These are phyloP conservation scores for Polyommatus iphigenia DNA, from an alignment of 2,888 invertebrate species.

Conservation along the genomic window DNA sequence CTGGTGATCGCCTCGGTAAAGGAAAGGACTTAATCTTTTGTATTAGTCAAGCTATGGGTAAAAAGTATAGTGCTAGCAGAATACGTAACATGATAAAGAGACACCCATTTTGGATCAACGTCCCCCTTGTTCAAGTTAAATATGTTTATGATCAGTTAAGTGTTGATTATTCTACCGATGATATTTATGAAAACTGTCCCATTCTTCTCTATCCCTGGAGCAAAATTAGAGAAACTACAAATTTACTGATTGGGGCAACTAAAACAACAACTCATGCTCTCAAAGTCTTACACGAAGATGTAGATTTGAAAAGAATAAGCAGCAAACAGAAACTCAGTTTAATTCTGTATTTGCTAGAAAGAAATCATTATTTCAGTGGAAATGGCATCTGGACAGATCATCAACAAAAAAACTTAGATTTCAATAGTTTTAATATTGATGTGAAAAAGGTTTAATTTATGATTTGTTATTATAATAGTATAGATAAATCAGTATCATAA, in stretches of 20 bases:
- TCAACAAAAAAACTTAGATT: slow-evolving; percentile 49
- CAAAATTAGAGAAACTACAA: slow-evolving; percentile 57
- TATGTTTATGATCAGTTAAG: slow-evolving; percentile 61
- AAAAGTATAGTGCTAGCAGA: slow-evolving; percentile 50
- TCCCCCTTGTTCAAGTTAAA: slow-evolving; percentile 66
- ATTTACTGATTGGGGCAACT: slow-evolving; percentile 45
- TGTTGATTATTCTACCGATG: slow-evolving; percentile 53
- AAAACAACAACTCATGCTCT: slow-evolving; percentile 36
- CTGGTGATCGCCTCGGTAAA: slow-evolving; percentile 69
- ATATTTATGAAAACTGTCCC: slow-evolving; percentile 68
- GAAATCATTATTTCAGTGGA: slow-evolving; percentile 71
- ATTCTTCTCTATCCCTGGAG: slow-evolving; percentile 73
- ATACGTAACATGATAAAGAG: slow-evolving; percentile 57
- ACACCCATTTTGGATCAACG: slow-evolving; percentile 73
- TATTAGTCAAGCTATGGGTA: slow-evolving; percentile 58
- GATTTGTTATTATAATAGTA: neutral
- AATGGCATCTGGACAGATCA: slow-evolving; percentile 74
- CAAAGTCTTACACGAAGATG: slow-evolving; percentile 48
- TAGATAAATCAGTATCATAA: neutral
- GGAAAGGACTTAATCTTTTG: slow-evolving; percentile 70
- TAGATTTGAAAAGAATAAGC: slow-evolving; percentile 52
- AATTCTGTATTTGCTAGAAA: slow-evolving; percentile 67
- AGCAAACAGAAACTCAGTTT: slow-evolving; percentile 67
- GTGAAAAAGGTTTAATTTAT: neutral
- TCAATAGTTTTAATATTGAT: slow-evolving; percentile 23